Evolutionary conservation across 1,140 invertebrate genomes (phyloP).

Genomic region (Drosophila yakuba): DNA sequence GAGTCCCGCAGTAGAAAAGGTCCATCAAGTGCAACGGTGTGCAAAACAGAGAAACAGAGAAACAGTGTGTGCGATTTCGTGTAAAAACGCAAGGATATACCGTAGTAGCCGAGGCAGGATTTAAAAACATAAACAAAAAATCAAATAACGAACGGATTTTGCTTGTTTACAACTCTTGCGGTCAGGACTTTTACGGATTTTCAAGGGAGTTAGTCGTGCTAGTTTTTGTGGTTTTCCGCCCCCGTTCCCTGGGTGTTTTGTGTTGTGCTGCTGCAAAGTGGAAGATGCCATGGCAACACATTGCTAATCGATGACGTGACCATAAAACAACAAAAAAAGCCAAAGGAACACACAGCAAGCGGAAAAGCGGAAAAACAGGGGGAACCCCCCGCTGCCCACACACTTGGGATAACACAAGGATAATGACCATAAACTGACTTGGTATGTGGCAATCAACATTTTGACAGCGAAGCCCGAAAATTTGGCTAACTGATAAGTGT

Average conservation of each 20-base stretch:
- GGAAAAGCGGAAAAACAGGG: not conserved
- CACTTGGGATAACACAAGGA: slow-evolving; percentile 80
- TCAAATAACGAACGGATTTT: slow-evolving; percentile 42
- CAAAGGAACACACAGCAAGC: slow-evolving; percentile 10
- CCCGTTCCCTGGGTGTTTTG: slow-evolving; percentile 39
- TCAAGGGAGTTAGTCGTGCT: slow-evolving; percentile 31
- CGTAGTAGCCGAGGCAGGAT: slow-evolving; percentile 32
- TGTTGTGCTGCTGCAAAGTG: slow-evolving; percentile 68
- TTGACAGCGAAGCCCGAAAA: slow-evolving; percentile 28
- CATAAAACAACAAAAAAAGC: slow-evolving; percentile 56
- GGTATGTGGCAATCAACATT: slow-evolving; percentile 57
- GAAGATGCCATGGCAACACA: slow-evolving; percentile 76
- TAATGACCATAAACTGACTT: slow-evolving; percentile 78
- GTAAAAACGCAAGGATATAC: slow-evolving; percentile 44
- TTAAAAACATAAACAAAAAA: slow-evolving; percentile 10
- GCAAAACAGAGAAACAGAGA: not conserved
- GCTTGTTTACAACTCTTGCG: slow-evolving; percentile 62
- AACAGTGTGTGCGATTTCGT: slow-evolving; percentile 14
- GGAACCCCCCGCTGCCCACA: slow-evolving; percentile 9
- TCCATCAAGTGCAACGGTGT: slow-evolving; percentile 21
- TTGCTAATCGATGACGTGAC: slow-evolving; percentile 82
- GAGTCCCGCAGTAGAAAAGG: not conserved
- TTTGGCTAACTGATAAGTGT: slow-evolving; percentile 38
- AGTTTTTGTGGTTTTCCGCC: slow-evolving; percentile 48
- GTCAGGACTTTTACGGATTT: slow-evolving; percentile 55